These are phyloP conservation scores for Eutrigla gurnardus DNA, from an alignment of 2,797 vertebrate genomes.

Conservation along the genomic window DNA sequence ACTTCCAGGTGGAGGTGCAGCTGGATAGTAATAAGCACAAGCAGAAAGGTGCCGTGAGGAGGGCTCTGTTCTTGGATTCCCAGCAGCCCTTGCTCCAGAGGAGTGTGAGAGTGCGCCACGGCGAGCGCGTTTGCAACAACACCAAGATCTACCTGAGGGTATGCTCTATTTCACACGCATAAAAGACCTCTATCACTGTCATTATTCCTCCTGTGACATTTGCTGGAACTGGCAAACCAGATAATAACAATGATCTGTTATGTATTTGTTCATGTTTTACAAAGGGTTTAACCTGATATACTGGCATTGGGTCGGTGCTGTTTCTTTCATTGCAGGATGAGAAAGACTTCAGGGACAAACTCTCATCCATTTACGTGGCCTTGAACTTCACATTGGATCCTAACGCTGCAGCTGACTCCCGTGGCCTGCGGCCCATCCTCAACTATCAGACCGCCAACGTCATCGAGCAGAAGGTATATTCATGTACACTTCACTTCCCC, in stretches of 20 bases:
- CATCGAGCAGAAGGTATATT: constrained; percentile 90
- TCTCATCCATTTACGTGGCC: constrained; percentile 90
- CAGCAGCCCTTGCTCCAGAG: constrained; percentile 82
- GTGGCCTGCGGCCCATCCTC: constrained; percentile 89
- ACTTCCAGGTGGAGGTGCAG: constrained; percentile 90
- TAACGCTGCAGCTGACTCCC: constrained; percentile 82
- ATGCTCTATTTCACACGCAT: constrained; percentile 31
- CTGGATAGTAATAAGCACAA: constrained; percentile 90
- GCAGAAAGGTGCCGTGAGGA: constrained; percentile 87
- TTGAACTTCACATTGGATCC: constrained; percentile 92
- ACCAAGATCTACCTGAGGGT: constrained; percentile 92
- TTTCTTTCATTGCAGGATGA: constrained; percentile 85
- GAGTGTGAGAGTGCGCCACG: constrained; percentile 81
- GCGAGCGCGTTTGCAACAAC: constrained; percentile 82
- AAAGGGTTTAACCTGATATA: neutral
- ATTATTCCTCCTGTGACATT: neutral
- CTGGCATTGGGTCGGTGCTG: neutral
- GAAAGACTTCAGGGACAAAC: constrained; percentile 94
- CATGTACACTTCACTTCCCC: neutral
- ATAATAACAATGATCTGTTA: no score
- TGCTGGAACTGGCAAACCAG: no score
- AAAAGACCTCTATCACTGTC: neutral
- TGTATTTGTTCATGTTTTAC: neutral
- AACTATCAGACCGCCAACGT: constrained; percentile 88
- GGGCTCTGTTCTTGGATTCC: constrained; percentile 89